phyloP scores from a whole-genome alignment of 2,888 invertebrate species.

The Lasioglossum figueresi region DNA sequence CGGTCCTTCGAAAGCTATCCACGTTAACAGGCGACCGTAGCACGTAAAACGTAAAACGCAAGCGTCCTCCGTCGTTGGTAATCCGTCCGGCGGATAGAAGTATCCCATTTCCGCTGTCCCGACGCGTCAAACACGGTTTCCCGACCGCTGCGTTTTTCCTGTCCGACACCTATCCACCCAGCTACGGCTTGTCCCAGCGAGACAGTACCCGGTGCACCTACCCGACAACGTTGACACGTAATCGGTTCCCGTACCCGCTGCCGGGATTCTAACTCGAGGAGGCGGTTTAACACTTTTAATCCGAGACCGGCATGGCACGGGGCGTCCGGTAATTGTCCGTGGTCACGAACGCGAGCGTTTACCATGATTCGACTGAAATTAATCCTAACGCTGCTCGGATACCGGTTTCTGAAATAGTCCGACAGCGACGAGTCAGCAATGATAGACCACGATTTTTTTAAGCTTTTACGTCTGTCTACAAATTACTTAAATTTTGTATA shows the following conservation, averaged over 20 bases:
- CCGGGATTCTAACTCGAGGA: constrained; percentile 27
- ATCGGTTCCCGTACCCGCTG: constrained; percentile 24
- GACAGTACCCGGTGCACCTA: background rate
- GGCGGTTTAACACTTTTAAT: constrained; percentile 34
- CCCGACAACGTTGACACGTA: constrained; percentile 33
- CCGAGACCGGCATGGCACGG: background rate
- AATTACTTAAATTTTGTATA: no score
- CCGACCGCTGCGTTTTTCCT: constrained; percentile 18
- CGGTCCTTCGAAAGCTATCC: background rate
- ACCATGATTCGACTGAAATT: background rate
- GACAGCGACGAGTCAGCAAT: no score
- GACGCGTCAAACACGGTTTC: constrained; percentile 28
- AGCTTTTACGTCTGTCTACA: no score
- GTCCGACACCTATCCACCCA: constrained; percentile 35
- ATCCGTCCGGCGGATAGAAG: background rate
- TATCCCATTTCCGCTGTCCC: constrained; percentile 15
- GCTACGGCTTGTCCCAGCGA: background rate
- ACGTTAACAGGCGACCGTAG: background rate
- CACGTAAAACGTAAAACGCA: background rate
- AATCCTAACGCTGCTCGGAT: background rate
- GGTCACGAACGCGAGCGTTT: background rate
- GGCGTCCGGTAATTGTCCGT: background rate
- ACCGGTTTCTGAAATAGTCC: no score
- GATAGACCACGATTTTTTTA: no score
- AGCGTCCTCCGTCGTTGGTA: background rate